Evolutionary conservation across 1,140 invertebrate genomes (phyloP).

Genomic region (roundworm (Caenorhabditis elegans)): WBcel235 BX284602.5:13493001-13493500

Average conservation of each 20-base stretch:
- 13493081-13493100: neutral
- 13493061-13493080: neutral
- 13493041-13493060: constrained; percentile 45
- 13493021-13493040: constrained; percentile 52
- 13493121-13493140: neutral
- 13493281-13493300: constrained; percentile 39
- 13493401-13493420: constrained; percentile 37
- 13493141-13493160: neutral
- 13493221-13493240: neutral
- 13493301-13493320: constrained; percentile 33
- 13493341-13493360: constrained; percentile 52
- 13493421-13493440: neutral
- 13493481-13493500: constrained; percentile 47
- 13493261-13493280: constrained; percentile 46
- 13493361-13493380: constrained; percentile 48
- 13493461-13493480: constrained; percentile 40
- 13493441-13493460: constrained; percentile 43
- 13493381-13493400: constrained; percentile 50
- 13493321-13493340: constrained; percentile 41
- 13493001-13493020: constrained; percentile 62
- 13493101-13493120: neutral
- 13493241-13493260: constrained; percentile 25
- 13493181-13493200: no score
- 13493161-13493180: no score
- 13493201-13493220: no score